These are phyloP conservation scores for Mirza zaza DNA, from an alignment of 2,113 vertebrate genomes.

Conservation along the genomic window DNA sequence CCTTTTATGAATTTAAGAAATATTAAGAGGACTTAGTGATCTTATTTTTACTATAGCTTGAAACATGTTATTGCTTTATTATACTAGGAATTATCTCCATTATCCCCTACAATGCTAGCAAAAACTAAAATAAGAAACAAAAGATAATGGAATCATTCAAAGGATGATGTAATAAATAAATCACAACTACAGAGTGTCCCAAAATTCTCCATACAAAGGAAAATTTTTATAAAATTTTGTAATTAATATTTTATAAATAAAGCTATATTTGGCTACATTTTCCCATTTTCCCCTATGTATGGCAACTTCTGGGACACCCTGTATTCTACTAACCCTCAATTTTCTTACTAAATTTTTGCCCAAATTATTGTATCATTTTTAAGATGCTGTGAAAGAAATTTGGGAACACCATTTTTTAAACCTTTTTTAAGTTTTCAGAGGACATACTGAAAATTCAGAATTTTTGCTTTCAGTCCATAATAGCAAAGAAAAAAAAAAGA, in stretches of 20 bases:
- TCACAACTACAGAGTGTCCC: neutral
- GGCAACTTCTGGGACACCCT: too few relatives aligned
- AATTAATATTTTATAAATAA: too few relatives aligned
- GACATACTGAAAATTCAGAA: neutral
- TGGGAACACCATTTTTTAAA: neutral
- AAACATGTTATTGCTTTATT: neutral
- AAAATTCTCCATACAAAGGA: too few relatives aligned
- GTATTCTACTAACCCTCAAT: neutral
- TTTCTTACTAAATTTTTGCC: neutral
- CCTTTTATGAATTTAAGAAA: neutral
- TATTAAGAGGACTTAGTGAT: neutral
- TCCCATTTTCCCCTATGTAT: too few relatives aligned
- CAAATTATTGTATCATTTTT: neutral
- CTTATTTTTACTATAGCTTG: constrained; percentile 8
- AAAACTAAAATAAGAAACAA: neutral
- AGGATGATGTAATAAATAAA: neutral
- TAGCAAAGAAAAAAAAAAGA: neutral
- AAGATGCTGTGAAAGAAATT: neutral
- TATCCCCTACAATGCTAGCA: neutral
- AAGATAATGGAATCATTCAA: neutral
- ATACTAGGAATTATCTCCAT: neutral
- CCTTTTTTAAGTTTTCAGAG: neutral
- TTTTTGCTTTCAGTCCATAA: neutral
- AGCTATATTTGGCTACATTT: too few relatives aligned
- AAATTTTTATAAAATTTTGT: too few relatives aligned